phyloP scores from a whole-genome alignment of 2,797 vertebrate genomes.

The Trachops cirrhosus region DNA sequence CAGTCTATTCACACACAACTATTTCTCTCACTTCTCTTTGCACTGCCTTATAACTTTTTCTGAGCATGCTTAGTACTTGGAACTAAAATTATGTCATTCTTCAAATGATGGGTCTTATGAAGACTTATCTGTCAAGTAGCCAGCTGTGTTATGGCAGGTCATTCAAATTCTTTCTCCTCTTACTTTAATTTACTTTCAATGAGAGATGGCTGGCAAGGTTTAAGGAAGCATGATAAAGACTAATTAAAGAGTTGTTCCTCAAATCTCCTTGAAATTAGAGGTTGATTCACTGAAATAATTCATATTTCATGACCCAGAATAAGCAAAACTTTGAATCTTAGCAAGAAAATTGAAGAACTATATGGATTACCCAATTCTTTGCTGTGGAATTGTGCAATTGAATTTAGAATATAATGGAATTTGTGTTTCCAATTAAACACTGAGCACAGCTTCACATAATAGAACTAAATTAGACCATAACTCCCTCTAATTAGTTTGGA shows the following conservation, averaged over 20 bases:
- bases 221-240: conserved; percentile 59
- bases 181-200: conserved; percentile 69
- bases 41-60: conserved; percentile 44
- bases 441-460: conserved; percentile 49
- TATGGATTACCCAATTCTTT: conserved; percentile 68
- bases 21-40: conserved; percentile 28
- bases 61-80: conserved; percentile 29
- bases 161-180: conserved; percentile 43
- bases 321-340: conserved; percentile 65
- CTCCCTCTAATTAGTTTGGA: conserved; percentile 34
- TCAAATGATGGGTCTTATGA: conserved; percentile 43
- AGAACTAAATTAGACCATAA: conserved; percentile 59
- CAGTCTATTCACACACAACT: background rate
- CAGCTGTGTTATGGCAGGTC: conserved; percentile 51
- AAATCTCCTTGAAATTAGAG: conserved; percentile 66
- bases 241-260: conserved; percentile 68
- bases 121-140: conserved; percentile 66
- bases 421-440: conserved; percentile 64
- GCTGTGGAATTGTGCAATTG: conserved; percentile 59
- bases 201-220: conserved; percentile 60
- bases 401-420: conserved; percentile 69
- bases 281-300: conserved; percentile 70
- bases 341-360: conserved; percentile 53
- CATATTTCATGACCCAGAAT: conserved; percentile 45
- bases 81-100: conserved; percentile 55